These are phyloP conservation scores for Neofelis nebulosa DNA, from an alignment of 2,113 vertebrate species.

Conservation along the genomic window DNA sequence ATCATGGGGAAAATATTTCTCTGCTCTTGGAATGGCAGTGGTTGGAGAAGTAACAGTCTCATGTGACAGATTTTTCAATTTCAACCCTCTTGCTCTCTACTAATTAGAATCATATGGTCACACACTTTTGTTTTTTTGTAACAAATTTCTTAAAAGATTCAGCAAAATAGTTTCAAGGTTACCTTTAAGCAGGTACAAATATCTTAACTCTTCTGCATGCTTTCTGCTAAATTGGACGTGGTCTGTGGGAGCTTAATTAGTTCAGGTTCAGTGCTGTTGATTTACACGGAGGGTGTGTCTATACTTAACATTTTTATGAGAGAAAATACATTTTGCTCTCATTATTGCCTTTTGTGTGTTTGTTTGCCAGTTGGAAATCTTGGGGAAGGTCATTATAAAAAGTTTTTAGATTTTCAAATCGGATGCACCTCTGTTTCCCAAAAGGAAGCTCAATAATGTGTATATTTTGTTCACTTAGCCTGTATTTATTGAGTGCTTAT, in stretches of 20 bases:
- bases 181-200: conserved; percentile 13
- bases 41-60: background rate
- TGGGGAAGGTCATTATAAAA: conserved; percentile 8
- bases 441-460: background rate
- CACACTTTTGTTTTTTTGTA: background rate
- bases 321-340: conserved; percentile 22
- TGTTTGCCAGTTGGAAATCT: conserved; percentile 33
- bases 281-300: conserved; percentile 51
- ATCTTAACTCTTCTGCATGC: background rate
- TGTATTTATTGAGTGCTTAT: conserved; percentile 15
- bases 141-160: conserved; percentile 40
- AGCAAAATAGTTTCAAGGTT: conserved; percentile 35
- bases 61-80: background rate
- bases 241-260: conserved; percentile 28
- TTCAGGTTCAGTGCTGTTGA: conserved; percentile 40
- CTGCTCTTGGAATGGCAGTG: background rate
- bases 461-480: background rate
- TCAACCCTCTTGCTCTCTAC: background rate
- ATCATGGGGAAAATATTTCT: background rate
- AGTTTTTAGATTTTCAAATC: conserved; percentile 44
- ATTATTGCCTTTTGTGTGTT: conserved; percentile 28
- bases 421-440: background rate
- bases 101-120: conserved; percentile 36
- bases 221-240: conserved; percentile 10
- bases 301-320: conserved; percentile 38